A percentile compares a stretch with the other conserved stretches of the same genome.
phyloP scores from a whole-genome alignment of 2,113 vertebrate genomes.

The Pantherophis guttatus region DNA sequence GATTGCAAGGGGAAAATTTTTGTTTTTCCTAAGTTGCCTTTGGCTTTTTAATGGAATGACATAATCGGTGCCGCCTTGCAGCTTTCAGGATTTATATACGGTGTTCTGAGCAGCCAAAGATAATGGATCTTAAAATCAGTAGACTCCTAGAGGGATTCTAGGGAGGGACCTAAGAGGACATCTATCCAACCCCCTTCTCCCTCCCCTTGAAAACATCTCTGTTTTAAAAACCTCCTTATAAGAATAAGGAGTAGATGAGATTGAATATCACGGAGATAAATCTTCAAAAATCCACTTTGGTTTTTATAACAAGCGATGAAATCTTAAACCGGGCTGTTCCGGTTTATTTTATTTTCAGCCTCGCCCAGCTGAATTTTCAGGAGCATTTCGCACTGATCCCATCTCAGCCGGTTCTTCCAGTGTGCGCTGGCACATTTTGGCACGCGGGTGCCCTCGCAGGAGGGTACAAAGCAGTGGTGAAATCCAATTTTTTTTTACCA shows the following conservation, averaged over 20 bases:
- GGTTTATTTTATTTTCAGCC: background rate
- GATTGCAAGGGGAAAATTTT: background rate
- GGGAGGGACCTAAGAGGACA: too few species aligned
- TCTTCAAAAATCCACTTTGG: background rate
- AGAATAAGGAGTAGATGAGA: background rate
- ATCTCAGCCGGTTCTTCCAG: rapidly evolving
- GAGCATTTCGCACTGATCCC: background rate
- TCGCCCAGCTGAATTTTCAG: background rate
- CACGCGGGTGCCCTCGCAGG: background rate
- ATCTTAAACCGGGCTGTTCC: background rate
- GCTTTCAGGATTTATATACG: background rate
- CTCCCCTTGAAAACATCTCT: too few species aligned
- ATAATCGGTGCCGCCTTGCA: background rate
- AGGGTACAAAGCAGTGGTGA: too few species aligned
- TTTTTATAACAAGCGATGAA: background rate
- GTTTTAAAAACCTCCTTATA: background rate
- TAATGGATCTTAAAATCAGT: background rate
- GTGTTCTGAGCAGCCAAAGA: background rate
- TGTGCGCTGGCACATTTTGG: background rate
- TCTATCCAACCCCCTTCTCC: too few species aligned
- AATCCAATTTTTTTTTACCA: too few species aligned
- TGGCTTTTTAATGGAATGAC: background rate
- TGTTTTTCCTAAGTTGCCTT: background rate
- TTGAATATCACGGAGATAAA: background rate
- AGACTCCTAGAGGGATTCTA: too few species aligned